Evolutionary conservation across 1,140 invertebrate genomes (phyloP).

Genomic region (Brachionus manjavacas): DNA sequence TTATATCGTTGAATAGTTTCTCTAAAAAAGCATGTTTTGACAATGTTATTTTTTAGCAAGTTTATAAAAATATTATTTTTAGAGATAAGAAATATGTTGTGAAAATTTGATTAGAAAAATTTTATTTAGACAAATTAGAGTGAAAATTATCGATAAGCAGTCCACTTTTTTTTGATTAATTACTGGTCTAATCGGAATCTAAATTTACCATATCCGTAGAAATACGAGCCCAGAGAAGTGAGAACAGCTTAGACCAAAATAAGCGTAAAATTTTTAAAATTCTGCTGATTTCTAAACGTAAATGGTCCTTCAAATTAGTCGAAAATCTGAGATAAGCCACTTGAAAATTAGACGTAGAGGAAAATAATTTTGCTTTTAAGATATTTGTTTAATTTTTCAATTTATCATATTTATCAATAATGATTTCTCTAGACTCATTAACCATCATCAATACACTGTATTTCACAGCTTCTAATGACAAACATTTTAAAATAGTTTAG

Average conservation of each 20-base stretch:
- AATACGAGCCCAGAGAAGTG: background rate
- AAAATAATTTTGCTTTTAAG: constrained; percentile 14
- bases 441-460: background rate
- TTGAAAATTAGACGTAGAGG: background rate
- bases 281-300: constrained; percentile 4
- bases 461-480: background rate
- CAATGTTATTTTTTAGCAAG: constrained; percentile 30
- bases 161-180: background rate
- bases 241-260: constrained; percentile 8
- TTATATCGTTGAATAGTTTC: constrained; percentile 28
- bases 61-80: constrained; percentile 37
- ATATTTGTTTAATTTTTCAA: constrained; percentile 26
- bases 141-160: background rate
- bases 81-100: constrained; percentile 31
- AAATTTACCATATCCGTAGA: constrained; percentile 16
- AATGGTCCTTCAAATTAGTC: constrained; percentile 28
- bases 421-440: background rate
- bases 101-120: constrained; percentile 19
- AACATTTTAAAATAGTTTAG: background rate
- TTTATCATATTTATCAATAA: background rate
- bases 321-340: background rate
- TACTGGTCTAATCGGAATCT: constrained; percentile 23
- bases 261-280: constrained; percentile 22
- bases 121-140: background rate
- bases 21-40: background rate